phyloP scores from a whole-genome alignment of 2,797 vertebrate species.

The Sebastes minor region DNA sequence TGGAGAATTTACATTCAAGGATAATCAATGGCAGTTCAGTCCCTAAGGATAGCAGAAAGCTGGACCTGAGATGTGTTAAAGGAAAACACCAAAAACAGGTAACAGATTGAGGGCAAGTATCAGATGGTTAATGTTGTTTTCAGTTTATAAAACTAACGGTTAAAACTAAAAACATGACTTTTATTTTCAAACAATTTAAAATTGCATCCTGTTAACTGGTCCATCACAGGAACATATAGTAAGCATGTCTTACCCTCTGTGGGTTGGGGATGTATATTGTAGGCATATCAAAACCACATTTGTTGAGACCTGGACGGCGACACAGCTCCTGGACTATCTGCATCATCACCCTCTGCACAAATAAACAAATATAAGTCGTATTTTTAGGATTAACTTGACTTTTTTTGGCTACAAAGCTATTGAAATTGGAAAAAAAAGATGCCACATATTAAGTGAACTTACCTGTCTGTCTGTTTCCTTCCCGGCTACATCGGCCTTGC shows the following conservation, averaged over 20 bases:
- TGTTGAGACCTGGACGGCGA: slow-evolving; percentile 86
- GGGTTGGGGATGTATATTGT: slow-evolving; percentile 88
- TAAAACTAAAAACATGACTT: not conserved
- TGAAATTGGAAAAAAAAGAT: not conserved
- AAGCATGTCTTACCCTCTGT: slow-evolving; percentile 76
- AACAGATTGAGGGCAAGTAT: not conserved
- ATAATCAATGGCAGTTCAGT: slow-evolving; percentile 29
- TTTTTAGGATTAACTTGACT: not conserved
- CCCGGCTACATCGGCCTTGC: slow-evolving; percentile 85
- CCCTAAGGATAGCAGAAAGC: not conserved
- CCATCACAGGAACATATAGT: not conserved
- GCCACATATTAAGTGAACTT: not conserved
- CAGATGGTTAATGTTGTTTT: not conserved
- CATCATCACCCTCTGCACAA: slow-evolving; percentile 86
- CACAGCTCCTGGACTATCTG: slow-evolving; percentile 88
- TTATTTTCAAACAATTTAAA: not conserved
- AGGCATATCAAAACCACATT: slow-evolving; percentile 88
- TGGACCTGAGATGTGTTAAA: not conserved
- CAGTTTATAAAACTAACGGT: not conserved
- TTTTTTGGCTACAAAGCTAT: not conserved
- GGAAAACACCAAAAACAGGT: not conserved
- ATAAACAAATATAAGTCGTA: not conserved
- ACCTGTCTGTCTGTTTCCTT: slow-evolving; percentile 86
- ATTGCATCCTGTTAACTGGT: not conserved
- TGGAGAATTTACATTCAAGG: slow-evolving; percentile 41